phyloP scores from a whole-genome alignment of 2,113 vertebrate species.

The Ramphastos sulfuratus region DNA sequence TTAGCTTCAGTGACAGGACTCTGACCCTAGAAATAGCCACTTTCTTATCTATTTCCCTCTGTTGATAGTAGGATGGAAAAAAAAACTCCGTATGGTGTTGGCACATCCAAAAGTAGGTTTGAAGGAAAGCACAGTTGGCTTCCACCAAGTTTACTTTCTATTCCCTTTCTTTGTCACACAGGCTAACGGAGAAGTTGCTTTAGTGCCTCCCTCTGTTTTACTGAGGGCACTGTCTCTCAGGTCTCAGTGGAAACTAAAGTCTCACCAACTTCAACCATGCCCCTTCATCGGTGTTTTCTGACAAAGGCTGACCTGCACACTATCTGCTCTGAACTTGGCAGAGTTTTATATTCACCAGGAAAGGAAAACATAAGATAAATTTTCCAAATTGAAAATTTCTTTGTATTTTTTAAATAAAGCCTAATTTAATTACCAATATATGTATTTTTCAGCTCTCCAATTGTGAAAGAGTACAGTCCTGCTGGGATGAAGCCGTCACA shows the following conservation, averaged over 20 bases:
- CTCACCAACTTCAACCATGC: not conserved
- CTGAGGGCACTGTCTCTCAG: not conserved
- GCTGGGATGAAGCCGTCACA: not conserved
- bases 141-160: not conserved
- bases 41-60: not conserved
- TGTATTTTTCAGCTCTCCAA: not conserved
- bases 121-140: rapidly evolving
- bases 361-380: not conserved
- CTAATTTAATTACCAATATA: not conserved
- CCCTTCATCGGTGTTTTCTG: not conserved
- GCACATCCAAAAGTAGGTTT: not conserved
- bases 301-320: not conserved
- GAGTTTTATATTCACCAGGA: not conserved
- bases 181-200: not conserved
- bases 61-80: not conserved
- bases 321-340: not conserved
- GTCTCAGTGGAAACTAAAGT: not conserved
- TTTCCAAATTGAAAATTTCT: not conserved
- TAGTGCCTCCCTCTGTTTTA: not conserved
- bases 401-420: conserved; percentile 16
- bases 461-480: not conserved
- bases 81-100: not conserved
- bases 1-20: not conserved
- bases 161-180: not conserved
- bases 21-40: not conserved